These are phyloP conservation scores for Panopea generosa DNA, from an alignment of 2,888 invertebrate genomes.

Conservation along the genomic window DNA sequence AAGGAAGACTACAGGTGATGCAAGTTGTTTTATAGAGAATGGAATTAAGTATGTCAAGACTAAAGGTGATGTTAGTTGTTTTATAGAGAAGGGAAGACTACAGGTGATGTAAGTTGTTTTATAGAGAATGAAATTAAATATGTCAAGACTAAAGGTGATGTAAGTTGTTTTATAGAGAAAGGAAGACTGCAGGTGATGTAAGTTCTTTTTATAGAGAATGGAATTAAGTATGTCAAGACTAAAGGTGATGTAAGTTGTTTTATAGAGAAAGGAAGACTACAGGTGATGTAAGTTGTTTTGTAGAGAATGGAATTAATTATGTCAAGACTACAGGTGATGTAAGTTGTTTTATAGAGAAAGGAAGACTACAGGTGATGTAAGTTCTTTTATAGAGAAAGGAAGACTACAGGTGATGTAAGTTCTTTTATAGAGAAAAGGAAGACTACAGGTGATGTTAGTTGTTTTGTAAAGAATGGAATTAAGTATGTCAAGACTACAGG, in stretches of 20 bases:
- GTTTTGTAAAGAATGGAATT: conserved; percentile 81
- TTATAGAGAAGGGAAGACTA: no score
- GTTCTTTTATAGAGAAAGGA: conserved; percentile 76
- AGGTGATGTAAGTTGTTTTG: no score
- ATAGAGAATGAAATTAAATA: conserved; percentile 85
- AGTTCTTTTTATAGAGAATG: no score
- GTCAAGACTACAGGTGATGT: conserved; percentile 85
- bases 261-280: no score
- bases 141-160: conserved; percentile 85
- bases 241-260: conserved; percentile 82
- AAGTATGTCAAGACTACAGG: conserved; percentile 84
- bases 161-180: no score
- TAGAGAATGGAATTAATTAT: conserved; percentile 85
- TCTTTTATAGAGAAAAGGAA: neutral
- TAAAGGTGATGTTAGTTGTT: conserved; percentile 82
- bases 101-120: no score
- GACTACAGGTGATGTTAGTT: no score
- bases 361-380: no score
- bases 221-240: conserved; percentile 85
- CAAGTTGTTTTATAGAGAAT: no score
- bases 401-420: conserved; percentile 84
- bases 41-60: conserved; percentile 85
- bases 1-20: no score
- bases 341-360: conserved; percentile 26
- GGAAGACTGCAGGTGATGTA: no score